These are phyloP conservation scores for Colinus virginianus DNA, from an alignment of 2,113 vertebrate species.

Conservation along the genomic window DNA sequence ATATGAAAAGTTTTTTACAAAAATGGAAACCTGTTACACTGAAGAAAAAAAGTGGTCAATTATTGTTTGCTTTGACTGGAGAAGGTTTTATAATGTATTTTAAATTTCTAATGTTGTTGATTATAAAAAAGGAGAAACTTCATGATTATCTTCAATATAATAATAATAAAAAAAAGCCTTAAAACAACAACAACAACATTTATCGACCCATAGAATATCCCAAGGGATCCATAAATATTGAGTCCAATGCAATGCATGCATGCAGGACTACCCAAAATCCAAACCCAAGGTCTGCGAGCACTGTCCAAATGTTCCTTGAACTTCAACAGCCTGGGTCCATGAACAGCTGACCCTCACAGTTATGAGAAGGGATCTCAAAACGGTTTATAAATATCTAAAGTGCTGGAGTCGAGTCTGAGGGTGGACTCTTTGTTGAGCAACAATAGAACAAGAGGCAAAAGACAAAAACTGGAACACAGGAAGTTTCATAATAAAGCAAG, in stretches of 20 bases:
- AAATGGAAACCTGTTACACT: not conserved
- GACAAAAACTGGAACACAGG: too few relatives aligned
- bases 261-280: not conserved
- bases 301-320: not conserved
- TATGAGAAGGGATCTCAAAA: too few relatives aligned
- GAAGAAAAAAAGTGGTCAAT: not conserved
- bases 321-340: not conserved
- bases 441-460: too few relatives aligned
- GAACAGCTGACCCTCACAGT: not conserved
- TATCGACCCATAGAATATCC: not conserved
- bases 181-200: not conserved
- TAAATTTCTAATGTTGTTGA: not conserved
- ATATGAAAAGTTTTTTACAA: not conserved
- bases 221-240: not conserved
- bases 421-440: too few relatives aligned
- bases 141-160: not conserved
- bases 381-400: too few relatives aligned
- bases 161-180: too few relatives aligned
- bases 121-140: not conserved
- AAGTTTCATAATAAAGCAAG: too few relatives aligned
- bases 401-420: too few relatives aligned
- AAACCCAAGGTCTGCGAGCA: not conserved
- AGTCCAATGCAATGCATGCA: not conserved
- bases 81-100: not conserved
- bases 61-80: not conserved